Evolutionary conservation across 2,888 invertebrate genomes (phyloP).

Genomic region (Eupithecia insigniata): DNA sequence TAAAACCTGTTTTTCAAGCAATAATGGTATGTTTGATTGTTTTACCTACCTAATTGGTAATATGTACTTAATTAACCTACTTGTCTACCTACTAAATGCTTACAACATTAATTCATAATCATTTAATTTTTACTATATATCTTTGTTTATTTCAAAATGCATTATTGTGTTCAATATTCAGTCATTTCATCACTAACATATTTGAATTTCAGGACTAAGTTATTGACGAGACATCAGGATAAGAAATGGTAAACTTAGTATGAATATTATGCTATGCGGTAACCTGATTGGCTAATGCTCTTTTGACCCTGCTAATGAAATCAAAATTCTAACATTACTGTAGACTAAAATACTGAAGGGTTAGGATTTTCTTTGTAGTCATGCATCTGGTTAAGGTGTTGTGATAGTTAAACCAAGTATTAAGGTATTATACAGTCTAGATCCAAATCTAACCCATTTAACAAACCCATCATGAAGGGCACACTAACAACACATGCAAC

Average conservation of each 20-base stretch:
- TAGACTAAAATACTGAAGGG: slow-evolving; percentile 31
- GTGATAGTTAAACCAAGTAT: slow-evolving; percentile 21
- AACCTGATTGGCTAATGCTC: slow-evolving; percentile 66
- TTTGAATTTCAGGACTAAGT: slow-evolving; percentile 92
- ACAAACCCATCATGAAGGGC: slow-evolving; percentile 11
- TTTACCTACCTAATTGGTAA: background rate
- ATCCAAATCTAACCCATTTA: slow-evolving; percentile 14
- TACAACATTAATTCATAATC: slow-evolving; percentile 13
- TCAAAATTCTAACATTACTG: slow-evolving; percentile 39
- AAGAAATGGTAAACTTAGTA: slow-evolving; percentile 89
- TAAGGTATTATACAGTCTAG: slow-evolving; percentile 13
- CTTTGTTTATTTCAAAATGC: slow-evolving; percentile 36
- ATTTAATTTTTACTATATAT: slow-evolving; percentile 11
- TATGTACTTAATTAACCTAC: background rate
- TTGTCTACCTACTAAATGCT: slow-evolving; percentile 30
- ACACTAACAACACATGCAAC: slow-evolving; percentile 14
- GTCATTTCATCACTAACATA: slow-evolving; percentile 81
- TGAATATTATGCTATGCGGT: slow-evolving; percentile 68
- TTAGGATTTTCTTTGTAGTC: slow-evolving; percentile 27
- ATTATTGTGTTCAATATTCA: slow-evolving; percentile 53
- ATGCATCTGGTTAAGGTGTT: slow-evolving; percentile 34
- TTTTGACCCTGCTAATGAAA: slow-evolving; percentile 48
- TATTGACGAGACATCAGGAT: slow-evolving; percentile 93
- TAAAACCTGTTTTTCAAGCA: background rate
- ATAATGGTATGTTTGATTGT: background rate